Conservation (phyloP, 2,113 vertebrate genomes). For the Lagopus muta region DNA sequence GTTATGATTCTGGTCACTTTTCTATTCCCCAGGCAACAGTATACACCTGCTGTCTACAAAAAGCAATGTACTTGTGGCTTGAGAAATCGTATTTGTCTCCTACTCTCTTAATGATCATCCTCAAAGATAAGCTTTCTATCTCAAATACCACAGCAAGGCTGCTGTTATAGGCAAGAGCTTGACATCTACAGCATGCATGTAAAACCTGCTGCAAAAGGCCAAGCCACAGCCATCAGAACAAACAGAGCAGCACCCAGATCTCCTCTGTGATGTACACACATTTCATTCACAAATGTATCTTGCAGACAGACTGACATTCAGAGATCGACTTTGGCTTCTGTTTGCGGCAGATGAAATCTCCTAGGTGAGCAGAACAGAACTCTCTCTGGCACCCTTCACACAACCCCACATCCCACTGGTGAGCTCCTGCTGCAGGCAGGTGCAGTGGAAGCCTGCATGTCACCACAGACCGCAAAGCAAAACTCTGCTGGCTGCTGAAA, state of each 20-base stretch:
- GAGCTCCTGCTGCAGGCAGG: fast-evolving
- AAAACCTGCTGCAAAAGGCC: constrained; percentile 4
- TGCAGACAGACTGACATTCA: background rate
- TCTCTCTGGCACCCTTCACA: background rate
- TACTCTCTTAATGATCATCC: background rate
- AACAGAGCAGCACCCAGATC: background rate
- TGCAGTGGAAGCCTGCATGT: fast-evolving
- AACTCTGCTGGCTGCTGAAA: background rate
- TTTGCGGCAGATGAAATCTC: background rate
- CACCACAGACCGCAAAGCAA: background rate
- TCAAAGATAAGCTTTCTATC: constrained; percentile 12
- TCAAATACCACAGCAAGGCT: background rate
- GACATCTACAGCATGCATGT: background rate
- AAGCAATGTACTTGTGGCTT: background rate
- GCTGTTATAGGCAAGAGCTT: background rate
- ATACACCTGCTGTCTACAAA: background rate
- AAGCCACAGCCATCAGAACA: background rate
- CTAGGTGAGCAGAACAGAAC: background rate
- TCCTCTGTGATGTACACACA: background rate
- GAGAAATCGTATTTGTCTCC: background rate
- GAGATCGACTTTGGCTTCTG: background rate
- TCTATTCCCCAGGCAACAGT: background rate
- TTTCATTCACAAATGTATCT: background rate
- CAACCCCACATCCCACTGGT: background rate
- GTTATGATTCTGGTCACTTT: constrained; percentile 9